These are phyloP conservation scores for Archaeoteleia sp. DNA, from an alignment of 2,888 invertebrate genomes.

Conservation along the genomic window DNA sequence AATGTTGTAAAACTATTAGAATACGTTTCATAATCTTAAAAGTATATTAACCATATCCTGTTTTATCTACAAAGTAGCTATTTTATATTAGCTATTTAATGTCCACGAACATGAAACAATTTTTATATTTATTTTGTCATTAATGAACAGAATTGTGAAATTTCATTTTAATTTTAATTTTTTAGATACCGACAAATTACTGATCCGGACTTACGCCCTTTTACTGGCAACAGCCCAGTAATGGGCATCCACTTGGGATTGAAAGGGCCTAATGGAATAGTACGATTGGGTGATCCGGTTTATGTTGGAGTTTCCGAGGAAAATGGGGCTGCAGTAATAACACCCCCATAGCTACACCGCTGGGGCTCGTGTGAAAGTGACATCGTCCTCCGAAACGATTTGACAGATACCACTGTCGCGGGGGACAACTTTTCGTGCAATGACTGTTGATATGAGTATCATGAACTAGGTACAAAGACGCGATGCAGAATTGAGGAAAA, in stretches of 20 bases:
- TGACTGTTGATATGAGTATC: neutral
- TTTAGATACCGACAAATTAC: constrained; percentile 76
- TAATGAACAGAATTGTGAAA: too few species aligned
- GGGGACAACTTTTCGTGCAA: constrained; percentile 21
- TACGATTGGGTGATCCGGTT: constrained; percentile 76
- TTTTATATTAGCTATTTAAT: too few species aligned
- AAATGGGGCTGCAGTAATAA: constrained; percentile 33
- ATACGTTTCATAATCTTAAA: too few species aligned
- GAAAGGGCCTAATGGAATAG: constrained; percentile 69
- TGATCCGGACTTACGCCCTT: constrained; percentile 63
- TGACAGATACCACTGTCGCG: constrained; percentile 13
- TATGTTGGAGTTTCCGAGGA: constrained; percentile 74
- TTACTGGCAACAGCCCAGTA: constrained; percentile 74
- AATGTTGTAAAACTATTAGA: too few species aligned
- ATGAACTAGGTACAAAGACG: too few species aligned
- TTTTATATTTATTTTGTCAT: too few species aligned
- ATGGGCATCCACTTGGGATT: constrained; percentile 77
- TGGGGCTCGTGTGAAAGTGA: constrained; percentile 70
- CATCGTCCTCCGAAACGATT: constrained; percentile 28
- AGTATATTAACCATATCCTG: too few species aligned
- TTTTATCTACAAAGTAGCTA: too few species aligned
- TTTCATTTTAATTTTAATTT: constrained; percentile 21
- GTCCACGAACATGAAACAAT: too few species aligned
- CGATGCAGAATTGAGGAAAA: too few species aligned
- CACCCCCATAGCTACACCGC: constrained; percentile 68